These are phyloP conservation scores for Chloroclystis v-ata DNA, from an alignment of 2,888 invertebrate genomes.

Conservation along the genomic window DNA sequence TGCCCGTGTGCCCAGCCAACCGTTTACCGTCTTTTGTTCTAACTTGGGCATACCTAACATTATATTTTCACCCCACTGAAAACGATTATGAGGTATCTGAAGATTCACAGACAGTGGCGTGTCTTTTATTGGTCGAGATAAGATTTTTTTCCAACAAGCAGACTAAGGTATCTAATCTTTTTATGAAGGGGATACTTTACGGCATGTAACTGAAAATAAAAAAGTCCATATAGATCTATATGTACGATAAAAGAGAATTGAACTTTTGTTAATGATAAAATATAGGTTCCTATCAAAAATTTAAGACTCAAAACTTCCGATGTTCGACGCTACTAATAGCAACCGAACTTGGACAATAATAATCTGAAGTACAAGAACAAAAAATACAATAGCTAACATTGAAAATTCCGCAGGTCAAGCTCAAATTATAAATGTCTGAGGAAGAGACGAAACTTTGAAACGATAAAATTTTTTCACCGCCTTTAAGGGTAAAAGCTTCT, in stretches of 20 bases:
- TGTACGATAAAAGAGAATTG: too few species aligned
- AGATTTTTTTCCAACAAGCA: background rate
- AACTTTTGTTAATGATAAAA: too few species aligned
- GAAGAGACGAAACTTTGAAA: background rate
- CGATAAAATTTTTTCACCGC: background rate
- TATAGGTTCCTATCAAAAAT: too few species aligned
- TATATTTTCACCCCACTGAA: conserved; percentile 20
- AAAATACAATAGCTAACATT: too few species aligned
- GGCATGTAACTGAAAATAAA: background rate
- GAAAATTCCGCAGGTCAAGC: too few species aligned
- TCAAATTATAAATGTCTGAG: background rate
- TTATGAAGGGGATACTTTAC: background rate
- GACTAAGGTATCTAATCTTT: background rate
- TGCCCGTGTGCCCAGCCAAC: conserved; percentile 45
- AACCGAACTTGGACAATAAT: too few species aligned
- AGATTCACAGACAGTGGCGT: background rate
- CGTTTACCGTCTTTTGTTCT: conserved; percentile 46
- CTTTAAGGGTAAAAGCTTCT: conserved; percentile 4
- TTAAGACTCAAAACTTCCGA: too few species aligned
- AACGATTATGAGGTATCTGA: conserved; percentile 2
- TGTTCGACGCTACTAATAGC: too few species aligned
- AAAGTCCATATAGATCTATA: too few species aligned
- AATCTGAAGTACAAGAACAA: too few species aligned
- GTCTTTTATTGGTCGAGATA: conserved; percentile 3
- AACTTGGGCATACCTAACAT: conserved; percentile 27